phyloP scores from a whole-genome alignment of 2,797 vertebrate genomes.

The Ispidina picta region DNA sequence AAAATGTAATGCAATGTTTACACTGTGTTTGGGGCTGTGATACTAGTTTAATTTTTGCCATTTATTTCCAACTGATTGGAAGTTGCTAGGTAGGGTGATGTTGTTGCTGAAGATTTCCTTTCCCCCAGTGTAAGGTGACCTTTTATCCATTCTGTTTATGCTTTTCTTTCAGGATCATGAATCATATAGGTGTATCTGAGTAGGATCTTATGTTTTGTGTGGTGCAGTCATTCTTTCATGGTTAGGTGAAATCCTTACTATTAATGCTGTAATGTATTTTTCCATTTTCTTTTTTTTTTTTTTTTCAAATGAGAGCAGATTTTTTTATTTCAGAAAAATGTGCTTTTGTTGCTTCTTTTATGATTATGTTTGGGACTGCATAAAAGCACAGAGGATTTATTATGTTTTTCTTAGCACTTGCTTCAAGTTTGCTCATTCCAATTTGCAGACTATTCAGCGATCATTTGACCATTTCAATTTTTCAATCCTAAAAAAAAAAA shows the following conservation, averaged over 20 bases:
- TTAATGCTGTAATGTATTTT: background rate
- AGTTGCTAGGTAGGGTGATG: background rate
- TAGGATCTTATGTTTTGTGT: background rate
- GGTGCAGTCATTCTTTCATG: background rate
- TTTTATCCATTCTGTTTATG: background rate
- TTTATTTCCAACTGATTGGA: background rate
- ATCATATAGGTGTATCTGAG: background rate
- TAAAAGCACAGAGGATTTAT: background rate
- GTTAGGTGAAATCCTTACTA: background rate
- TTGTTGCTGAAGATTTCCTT: background rate
- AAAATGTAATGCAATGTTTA: background rate
- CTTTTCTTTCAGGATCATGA: background rate
- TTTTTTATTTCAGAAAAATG: background rate
- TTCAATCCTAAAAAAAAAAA: background rate
- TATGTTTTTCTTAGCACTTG: background rate
- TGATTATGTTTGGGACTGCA: background rate
- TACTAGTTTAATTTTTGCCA: background rate
- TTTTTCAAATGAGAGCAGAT: background rate
- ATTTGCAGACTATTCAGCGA: background rate
- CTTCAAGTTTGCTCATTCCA: background rate
- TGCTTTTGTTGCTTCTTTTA: background rate
- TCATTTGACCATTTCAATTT: background rate
- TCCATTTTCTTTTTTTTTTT: background rate
- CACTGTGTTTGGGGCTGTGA: background rate
- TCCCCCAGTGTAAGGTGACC: background rate